Evolutionary conservation across 2,888 invertebrate genomes (phyloP), one percentile per base, ranked within the genome.

Genomic region (Caradrina kadenii): DNA sequence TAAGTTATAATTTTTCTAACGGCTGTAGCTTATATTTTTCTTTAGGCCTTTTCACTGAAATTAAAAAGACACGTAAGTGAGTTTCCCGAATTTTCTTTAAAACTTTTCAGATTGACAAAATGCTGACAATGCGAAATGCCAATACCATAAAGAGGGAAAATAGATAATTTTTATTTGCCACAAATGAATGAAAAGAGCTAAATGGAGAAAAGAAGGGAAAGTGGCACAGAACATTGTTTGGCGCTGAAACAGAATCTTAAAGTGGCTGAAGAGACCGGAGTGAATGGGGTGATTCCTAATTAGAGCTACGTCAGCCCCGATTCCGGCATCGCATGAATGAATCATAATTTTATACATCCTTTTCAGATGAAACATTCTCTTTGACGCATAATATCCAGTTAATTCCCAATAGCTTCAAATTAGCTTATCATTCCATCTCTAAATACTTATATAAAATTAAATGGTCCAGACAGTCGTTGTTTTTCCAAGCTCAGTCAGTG

Each of bases 191-290:
- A 60, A 76, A 71, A 60, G 45, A 60, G 52, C 17, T 59, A 59
- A 77, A 71, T 53, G 21, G 2, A 53, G 62, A 45, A 55, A 49
- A 52, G 49, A 62, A 63, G 63, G n/a, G 67, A 75, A 64, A 65
- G 66, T 64, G 76, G 52, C 60, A 63, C 70, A 62, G 49, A 70
- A 80, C 76, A 63, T 69, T 80, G 76, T 75, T 82, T 69, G 70
- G 52, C 54, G 63, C 54, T 80, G 59, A 80, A 74, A 80, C 72
- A 76, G 81, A 83, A 72, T 80, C 81, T 70, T 83, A 82, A 82
- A 84, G 70, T 76, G 63, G 65, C 63, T 63, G 54, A 62, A 69
- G 67, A 69, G 63, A 69, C 71, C 54, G 53, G 53, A 66, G 52
- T 63, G 73, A 69, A 70, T 68, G 48, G 77, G 66, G 64, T 80